Evolutionary conservation across 2,888 invertebrate species (phyloP).

Genomic region (Ametastegia equiseti): DNA sequence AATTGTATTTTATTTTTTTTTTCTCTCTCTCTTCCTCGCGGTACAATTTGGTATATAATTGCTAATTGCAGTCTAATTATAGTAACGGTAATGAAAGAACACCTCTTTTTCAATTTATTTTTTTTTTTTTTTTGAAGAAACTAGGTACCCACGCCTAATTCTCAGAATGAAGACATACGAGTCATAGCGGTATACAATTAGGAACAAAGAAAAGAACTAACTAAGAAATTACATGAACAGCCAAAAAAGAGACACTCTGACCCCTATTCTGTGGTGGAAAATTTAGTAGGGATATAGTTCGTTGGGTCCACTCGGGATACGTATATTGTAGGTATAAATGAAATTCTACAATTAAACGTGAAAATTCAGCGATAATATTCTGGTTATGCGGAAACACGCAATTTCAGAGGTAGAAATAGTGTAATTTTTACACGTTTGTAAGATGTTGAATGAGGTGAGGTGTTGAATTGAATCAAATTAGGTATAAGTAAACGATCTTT

Average conservation of each 20-base stretch:
- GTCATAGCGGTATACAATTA: not conserved
- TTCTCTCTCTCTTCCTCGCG: not conserved
- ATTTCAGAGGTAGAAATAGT: too few species aligned
- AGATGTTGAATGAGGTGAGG: too few species aligned
- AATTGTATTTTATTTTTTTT: not conserved
- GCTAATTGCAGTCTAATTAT: conserved; percentile 3
- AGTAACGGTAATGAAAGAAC: conserved; percentile 1
- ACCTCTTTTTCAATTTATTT: too few species aligned
- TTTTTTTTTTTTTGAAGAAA: not conserved
- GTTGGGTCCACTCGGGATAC: not conserved
- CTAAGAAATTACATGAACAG: too few species aligned
- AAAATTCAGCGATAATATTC: too few species aligned
- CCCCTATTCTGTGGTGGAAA: not conserved
- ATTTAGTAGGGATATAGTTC: not conserved
- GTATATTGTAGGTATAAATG: too few species aligned
- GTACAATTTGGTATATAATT: not conserved
- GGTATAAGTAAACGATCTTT: too few species aligned
- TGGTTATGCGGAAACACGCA: too few species aligned
- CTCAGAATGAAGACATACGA: not conserved
- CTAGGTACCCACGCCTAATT: not conserved
- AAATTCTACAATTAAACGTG: too few species aligned
- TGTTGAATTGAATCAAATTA: too few species aligned
- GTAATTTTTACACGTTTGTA: too few species aligned
- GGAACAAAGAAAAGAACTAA: too few species aligned
- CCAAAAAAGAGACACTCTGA: not conserved